Percentiles rank a stretch among this genome's conserved stretches.
Conservation (phyloP, 2,113 vertebrate species). For the Oreochromis spilurus region DNA sequence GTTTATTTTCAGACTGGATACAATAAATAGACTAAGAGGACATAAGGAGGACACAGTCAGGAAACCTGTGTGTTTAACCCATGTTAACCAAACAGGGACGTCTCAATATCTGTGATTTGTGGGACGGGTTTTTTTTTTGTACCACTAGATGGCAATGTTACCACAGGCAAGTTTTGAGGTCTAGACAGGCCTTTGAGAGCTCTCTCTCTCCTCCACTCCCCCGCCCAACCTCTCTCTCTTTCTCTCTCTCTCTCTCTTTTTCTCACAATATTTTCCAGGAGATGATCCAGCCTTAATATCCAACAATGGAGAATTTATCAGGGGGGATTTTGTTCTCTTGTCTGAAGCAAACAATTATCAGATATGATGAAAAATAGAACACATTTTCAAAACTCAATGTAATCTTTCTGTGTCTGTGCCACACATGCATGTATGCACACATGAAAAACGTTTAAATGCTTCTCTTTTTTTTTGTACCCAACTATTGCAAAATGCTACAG, state of each 20-base stretch:
- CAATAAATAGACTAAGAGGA: neutral
- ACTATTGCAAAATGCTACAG: neutral
- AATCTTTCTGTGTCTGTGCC: slow-evolving; percentile 2
- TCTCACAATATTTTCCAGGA: slow-evolving; percentile 54
- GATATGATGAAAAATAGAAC: slow-evolving; percentile 33
- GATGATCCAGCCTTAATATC: slow-evolving; percentile 60
- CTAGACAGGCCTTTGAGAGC: neutral
- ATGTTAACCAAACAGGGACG: neutral
- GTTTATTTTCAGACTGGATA: slow-evolving; percentile 17
- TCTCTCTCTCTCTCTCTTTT: neutral
- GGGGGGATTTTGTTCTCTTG: slow-evolving; percentile 34
- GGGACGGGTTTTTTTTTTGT: neutral
- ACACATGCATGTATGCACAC: neutral
- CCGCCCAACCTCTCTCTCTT: neutral
- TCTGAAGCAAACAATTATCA: slow-evolving; percentile 47
- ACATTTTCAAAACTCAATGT: slow-evolving; percentile 24
- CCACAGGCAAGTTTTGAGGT: slow-evolving; percentile 4
- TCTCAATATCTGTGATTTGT: neutral
- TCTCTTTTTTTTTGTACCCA: neutral
- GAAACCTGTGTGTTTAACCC: neutral
- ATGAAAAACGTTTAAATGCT: neutral
- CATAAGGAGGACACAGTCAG: neutral
- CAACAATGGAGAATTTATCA: slow-evolving; percentile 52
- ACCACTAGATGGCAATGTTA: slow-evolving; percentile 72
- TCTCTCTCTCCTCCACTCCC: neutral